Base-by-base conservation (phyloP, 2,888 invertebrate genomes). In the Nymphalis c-album region DNA sequence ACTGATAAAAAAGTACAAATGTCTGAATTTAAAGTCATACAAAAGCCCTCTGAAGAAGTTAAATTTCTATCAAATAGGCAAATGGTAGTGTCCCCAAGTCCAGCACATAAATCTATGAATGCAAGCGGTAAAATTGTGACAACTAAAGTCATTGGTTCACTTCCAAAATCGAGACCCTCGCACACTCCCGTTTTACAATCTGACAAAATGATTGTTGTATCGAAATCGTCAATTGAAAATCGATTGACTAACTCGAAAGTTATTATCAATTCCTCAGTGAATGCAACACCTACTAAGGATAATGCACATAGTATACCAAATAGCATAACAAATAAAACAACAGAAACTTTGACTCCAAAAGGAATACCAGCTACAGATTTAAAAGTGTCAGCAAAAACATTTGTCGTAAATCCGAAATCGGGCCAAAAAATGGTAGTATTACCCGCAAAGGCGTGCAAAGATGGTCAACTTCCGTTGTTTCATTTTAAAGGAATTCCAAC, bases 361-460 rank as follows among this genome's bases (percentile, higher is more conserved):
- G 91, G 92, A 66, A 87, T 92, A 60, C 91, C 91, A 31, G 90
- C 92, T 45, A 90, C 92, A 50, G 93, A 93, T 74, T 78, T 92
- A 35, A 93, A 91, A 81, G 90, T 93, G 10, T 91, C 92, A 0
- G 87, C 93, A 2, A 93, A 92, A 81, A 88, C 93, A 17, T 83
- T 92, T 64, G 88, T 93, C 57, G 76, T 93, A 46, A 93, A 92
- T 77, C 90, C 91, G 8, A 93, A 92, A 77, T 87, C 91, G 2
- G 92, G 90, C 3, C 91, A 89, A 74, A 93, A 92, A 75, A 92
- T 93, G 93, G 91, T 93, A 17, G 92, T 93, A 8, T 74, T 93
- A 59, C 93, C 93, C 0, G 90, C 92, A 10, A 92, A 92, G 74
- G 78, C 84, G 48, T 82, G 87, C 8, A 78, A 82, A n/a, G 91